These are phyloP conservation scores for Eristalis pertinax DNA, from an alignment of 2,888 invertebrate genomes.

Conservation along the genomic window DNA sequence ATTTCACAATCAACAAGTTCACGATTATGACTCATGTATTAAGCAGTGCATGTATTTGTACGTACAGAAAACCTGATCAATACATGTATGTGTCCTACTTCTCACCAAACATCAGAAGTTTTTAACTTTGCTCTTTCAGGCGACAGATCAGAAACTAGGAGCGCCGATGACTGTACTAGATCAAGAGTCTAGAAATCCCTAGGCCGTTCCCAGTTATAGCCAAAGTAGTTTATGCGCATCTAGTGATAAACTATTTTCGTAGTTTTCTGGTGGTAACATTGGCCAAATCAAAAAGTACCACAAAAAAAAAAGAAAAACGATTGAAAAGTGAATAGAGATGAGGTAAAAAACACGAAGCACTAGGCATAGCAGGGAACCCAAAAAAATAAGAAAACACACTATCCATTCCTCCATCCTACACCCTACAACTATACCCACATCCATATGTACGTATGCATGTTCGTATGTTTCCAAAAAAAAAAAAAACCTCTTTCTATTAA, in stretches of 20 bases:
- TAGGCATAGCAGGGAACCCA: neutral
- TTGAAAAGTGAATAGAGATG: neutral
- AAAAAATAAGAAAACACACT: neutral
- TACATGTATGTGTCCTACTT: neutral
- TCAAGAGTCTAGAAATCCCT: neutral
- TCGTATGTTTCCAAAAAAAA: neutral
- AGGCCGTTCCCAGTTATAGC: too few relatives aligned
- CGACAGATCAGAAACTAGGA: neutral
- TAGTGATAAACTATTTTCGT: neutral
- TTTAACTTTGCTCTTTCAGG: neutral
- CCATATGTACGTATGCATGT: neutral
- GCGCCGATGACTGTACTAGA: neutral
- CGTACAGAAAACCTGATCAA: neutral
- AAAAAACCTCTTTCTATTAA: neutral
- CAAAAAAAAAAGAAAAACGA: neutral
- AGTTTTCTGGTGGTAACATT: neutral
- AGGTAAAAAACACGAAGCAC: neutral
- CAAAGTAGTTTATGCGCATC: too few relatives aligned
- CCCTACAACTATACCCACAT: neutral
- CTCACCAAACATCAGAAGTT: neutral
- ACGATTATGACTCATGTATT: neutral
- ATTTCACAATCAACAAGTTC: neutral
- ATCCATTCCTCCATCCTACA: constrained; percentile 4
- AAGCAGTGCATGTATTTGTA: neutral
- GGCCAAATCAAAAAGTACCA: neutral